Conservation (phyloP, 1,140 invertebrate species). For the Macrocentrus cingulum region DNA sequence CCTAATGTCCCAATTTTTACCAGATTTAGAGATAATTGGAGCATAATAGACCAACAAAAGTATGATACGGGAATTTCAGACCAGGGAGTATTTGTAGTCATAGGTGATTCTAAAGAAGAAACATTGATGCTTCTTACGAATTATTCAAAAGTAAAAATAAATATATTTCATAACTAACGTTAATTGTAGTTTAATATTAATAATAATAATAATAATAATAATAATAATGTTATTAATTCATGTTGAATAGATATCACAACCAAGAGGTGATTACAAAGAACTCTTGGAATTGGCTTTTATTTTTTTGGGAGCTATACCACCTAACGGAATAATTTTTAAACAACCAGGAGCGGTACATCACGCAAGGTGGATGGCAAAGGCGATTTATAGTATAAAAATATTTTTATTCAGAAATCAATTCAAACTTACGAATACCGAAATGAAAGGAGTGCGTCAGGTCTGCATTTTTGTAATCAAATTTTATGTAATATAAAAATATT, state of each 20-base stretch:
- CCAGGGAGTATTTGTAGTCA: no score
- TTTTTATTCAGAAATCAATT: no score
- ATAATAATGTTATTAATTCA: slow-evolving; percentile 16
- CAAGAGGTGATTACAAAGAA: slow-evolving; percentile 32
- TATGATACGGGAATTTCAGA: no score
- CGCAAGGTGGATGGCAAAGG: slow-evolving; percentile 34
- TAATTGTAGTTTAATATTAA: slow-evolving; percentile 30
- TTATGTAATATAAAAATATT: neutral
- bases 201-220: slow-evolving; percentile 11
- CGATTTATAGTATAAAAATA: slow-evolving; percentile 31
- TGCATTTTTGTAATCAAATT: slow-evolving; percentile 22
- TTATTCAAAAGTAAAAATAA: no score
- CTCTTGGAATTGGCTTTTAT: slow-evolving; percentile 30
- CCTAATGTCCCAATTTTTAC: no score
- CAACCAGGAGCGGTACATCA: slow-evolving; percentile 30
- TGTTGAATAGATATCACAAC: slow-evolving; percentile 17
- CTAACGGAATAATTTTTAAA: slow-evolving; percentile 21
- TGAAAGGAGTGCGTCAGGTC: no score
- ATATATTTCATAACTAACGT: no score
- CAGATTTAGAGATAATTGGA: slow-evolving; percentile 37
- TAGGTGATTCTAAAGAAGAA: no score
- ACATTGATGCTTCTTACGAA: no score
- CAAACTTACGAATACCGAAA: no score
- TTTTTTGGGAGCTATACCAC: slow-evolving; percentile 27
- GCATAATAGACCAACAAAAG: slow-evolving; percentile 36